Evolutionary conservation across 2,888 invertebrate genomes (phyloP).

Genomic region (Opisthograptis luteolata): DNA sequence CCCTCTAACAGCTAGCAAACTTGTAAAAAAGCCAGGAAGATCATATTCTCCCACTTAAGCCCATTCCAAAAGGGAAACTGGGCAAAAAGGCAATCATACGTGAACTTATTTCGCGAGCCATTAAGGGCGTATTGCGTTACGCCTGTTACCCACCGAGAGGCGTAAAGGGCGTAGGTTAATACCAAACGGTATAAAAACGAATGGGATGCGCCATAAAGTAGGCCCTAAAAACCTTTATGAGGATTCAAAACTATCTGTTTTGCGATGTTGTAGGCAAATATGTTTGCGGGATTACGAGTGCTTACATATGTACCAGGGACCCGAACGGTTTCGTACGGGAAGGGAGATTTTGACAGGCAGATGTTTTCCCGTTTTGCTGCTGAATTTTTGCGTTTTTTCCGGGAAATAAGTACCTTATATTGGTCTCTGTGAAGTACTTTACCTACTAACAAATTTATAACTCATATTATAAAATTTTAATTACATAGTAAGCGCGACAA

Average conservation of each 20-base stretch:
- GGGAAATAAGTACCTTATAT: no score
- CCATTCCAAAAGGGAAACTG: not conserved
- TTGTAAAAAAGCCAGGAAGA: no score
- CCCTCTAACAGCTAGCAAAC: no score
- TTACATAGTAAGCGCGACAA: no score
- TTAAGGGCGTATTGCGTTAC: constrained; percentile 46
- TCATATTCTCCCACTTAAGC: not conserved
- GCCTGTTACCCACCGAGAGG: constrained; percentile 36
- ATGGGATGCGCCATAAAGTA: constrained; percentile 34
- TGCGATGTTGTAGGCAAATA: constrained; percentile 14
- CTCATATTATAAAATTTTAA: no score
- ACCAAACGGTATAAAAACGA: constrained; percentile 31
- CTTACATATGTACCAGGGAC: no score
- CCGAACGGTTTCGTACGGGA: no score
- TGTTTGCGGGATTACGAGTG: constrained; percentile 14
- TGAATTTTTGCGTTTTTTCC: no score
- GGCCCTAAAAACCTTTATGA: constrained; percentile 25
- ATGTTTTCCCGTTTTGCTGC: no score
- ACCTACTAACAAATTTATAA: no score
- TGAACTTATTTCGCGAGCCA: constrained; percentile 52
- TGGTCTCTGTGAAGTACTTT: no score
- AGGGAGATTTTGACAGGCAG: no score
- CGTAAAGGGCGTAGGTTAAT: constrained; percentile 29
- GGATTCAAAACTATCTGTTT: constrained; percentile 35
- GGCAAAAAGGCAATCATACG: constrained; percentile 45